These are phyloP conservation scores for Pantala flavescens DNA, from an alignment of 1,140 invertebrate species.

Conservation along the genomic window DNA sequence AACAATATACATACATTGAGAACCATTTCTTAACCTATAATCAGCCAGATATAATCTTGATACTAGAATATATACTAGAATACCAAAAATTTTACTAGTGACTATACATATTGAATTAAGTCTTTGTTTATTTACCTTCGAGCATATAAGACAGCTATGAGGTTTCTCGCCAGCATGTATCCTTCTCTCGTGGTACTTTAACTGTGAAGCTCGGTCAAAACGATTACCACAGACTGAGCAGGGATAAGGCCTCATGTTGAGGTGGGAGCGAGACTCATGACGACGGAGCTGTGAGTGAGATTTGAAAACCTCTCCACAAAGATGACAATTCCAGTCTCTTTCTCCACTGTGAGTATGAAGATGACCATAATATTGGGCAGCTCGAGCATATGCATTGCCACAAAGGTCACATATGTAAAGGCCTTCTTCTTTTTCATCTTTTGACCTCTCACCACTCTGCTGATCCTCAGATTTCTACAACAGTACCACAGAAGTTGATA, in stretches of 20 bases:
- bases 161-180: slow-evolving; percentile 18
- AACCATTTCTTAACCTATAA: too few relatives aligned
- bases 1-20: too few relatives aligned
- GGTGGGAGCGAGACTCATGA: slow-evolving; percentile 6
- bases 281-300: background rate
- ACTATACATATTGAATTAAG: too few relatives aligned
- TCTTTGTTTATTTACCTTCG: background rate
- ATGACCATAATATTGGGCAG: background rate
- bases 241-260: slow-evolving; percentile 9
- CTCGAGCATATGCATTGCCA: background rate
- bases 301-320: background rate
- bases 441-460: background rate
- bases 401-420: background rate
- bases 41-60: too few relatives aligned
- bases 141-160: slow-evolving; percentile 20
- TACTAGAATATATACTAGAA: too few relatives aligned
- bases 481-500: background rate
- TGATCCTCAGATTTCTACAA: background rate
- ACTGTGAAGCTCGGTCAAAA: slow-evolving; percentile 21
- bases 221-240: slow-evolving; percentile 16
- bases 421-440: background rate
- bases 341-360: background rate
- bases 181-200: slow-evolving; percentile 20
- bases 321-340: background rate
- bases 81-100: too few relatives aligned